Conservation (phyloP, 2,888 invertebrate species). For the Vanessa cardui region DNA sequence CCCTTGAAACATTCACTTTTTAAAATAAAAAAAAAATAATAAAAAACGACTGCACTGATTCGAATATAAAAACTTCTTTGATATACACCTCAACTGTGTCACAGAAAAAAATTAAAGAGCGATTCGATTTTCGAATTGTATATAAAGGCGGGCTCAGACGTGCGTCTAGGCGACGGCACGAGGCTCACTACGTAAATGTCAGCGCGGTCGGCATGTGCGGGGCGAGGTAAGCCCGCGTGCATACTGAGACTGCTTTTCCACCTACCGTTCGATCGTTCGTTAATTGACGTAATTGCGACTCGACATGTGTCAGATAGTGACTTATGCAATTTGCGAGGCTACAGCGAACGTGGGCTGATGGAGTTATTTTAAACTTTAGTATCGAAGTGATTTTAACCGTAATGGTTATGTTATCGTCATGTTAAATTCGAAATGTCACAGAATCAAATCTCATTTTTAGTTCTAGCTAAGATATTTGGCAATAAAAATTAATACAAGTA, state of each 20-base stretch:
- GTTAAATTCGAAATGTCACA: not conserved
- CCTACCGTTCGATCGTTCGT: slow-evolving; percentile 27
- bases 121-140: not conserved
- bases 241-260: slow-evolving; percentile 55
- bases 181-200: slow-evolving; percentile 81
- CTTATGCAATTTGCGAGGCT: slow-evolving; percentile 23
- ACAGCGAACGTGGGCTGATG: not conserved
- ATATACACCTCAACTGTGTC: slow-evolving; percentile 47
- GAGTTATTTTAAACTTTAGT: not conserved
- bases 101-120: slow-evolving; percentile 43
- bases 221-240: slow-evolving; percentile 58
- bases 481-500: too few relatives aligned
- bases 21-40: slow-evolving; percentile 47
- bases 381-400: not conserved
- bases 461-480: too few relatives aligned
- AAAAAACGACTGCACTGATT: slow-evolving; percentile 40
- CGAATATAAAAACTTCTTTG: slow-evolving; percentile 12
- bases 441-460: not conserved
- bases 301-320: slow-evolving; percentile 17
- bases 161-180: slow-evolving; percentile 70
- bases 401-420: not conserved
- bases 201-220: slow-evolving; percentile 79
- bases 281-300: slow-evolving; percentile 33
- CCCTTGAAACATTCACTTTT: slow-evolving; percentile 50
- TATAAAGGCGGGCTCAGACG: slow-evolving; percentile 50